These are phyloP conservation scores for Idaea dimidiata DNA, from an alignment of 2,888 invertebrate genomes.

Conservation along the genomic window DNA sequence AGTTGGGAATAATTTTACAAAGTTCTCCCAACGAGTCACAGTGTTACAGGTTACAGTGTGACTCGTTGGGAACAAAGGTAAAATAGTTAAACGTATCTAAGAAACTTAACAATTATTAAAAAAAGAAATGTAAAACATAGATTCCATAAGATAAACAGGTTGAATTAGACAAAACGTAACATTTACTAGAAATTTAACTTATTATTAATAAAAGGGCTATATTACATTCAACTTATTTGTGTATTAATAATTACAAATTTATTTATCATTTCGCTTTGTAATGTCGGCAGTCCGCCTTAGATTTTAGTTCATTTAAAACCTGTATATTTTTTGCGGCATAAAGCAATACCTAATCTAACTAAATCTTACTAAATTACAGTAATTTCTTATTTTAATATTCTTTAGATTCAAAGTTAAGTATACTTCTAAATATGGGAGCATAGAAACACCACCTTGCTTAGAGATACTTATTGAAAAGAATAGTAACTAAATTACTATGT, in stretches of 20 bases:
- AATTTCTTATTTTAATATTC: background rate
- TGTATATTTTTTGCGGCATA: background rate
- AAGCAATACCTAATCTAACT: background rate
- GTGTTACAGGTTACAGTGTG: too few species aligned
- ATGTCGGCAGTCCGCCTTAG: slow-evolving; percentile 61
- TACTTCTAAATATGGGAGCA: slow-evolving; percentile 10
- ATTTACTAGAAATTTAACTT: too few species aligned
- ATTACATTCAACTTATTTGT: slow-evolving; percentile 4
- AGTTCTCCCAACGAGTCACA: too few species aligned
- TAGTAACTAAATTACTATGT: background rate
- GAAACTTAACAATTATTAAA: too few species aligned
- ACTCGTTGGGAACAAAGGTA: too few species aligned
- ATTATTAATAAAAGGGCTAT: background rate
- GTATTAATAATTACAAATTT: background rate
- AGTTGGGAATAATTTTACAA: too few species aligned
- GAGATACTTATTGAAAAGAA: background rate
- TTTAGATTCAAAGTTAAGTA: background rate
- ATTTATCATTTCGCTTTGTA: slow-evolving; percentile 6
- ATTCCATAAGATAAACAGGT: too few species aligned
- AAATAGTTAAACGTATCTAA: too few species aligned
- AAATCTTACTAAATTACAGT: background rate
- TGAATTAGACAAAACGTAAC: too few species aligned
- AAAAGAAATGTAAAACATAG: too few species aligned
- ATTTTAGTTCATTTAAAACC: slow-evolving; percentile 16
- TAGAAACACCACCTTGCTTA: slow-evolving; percentile 12